Evolutionary conservation across 1,140 invertebrate species (phyloP), one percentile per base, ranked within the genome.

Genomic region (Aphelinus atriplicis): DNA sequence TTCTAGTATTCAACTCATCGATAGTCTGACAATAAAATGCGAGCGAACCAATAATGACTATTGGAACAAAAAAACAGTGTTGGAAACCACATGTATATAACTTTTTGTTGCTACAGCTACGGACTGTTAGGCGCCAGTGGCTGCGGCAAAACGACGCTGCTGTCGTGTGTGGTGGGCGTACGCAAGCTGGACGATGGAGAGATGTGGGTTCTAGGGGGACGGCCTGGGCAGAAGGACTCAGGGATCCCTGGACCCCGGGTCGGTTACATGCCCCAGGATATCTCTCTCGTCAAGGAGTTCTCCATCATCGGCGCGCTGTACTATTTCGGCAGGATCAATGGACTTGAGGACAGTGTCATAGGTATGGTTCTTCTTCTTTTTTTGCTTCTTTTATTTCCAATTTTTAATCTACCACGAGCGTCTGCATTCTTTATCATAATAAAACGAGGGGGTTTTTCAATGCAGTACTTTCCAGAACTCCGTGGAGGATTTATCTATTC

Each of bases 261-360:
- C 1, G 94, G 94, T 7, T 96, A 95, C 80, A 97, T 96, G 95
- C 95, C 95, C 1, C 87, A 97, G 90, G 95, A 97, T 73, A 93
- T 97, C 71, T 95, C 95, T 0, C 83, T 98, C 42, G 95, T 96
- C 10, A 91, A 91, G 6, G 95, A 98, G 83, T 96, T 98, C 84
- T 93, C 94, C 1, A 94, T 97, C 1, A 91, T 91, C 62, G 95
- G 95, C 77, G 95, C 95, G 0, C 88, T 98, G 2, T 92, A 92
- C 73, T 98, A 96, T 85, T 98, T 98, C 86, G 96, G 96, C 0
- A 88, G 93, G 42, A 92, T 98, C 63, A 95, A 96, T 81, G 93
- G 94, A 6, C 92, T 98, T 90, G 87, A 89, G 0, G 87, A 90
- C 3, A 80, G 88, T 3, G 87, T 89, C 26, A 93, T 97, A 58